A percentile compares a stretch with the other conserved stretches of the same genome.
Conservation (phyloP, 2,113 vertebrate genomes). For the Planiliza haematocheilus region DNA sequence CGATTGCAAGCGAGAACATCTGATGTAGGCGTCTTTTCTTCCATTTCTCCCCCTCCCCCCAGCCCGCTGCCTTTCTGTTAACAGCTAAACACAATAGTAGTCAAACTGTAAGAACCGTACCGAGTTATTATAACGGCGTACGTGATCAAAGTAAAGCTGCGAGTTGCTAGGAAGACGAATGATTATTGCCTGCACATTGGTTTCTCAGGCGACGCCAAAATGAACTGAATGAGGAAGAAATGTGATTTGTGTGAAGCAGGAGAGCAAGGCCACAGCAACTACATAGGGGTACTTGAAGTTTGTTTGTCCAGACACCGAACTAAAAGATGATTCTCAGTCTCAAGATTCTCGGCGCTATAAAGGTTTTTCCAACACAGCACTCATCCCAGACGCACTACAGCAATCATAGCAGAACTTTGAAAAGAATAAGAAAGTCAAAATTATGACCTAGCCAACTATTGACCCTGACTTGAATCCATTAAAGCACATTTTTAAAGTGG, state of each 20-base stretch:
- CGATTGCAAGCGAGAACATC: slow-evolving; percentile 26
- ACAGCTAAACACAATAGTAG: slow-evolving; percentile 12
- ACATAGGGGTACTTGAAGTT: no score
- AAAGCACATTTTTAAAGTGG: fast-evolving
- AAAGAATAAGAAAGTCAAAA: not conserved
- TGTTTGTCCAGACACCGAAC: no score
- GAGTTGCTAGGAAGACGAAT: no score
- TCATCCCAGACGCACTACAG: fast-evolving
- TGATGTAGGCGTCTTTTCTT: slow-evolving; percentile 20
- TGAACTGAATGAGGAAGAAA: no score
- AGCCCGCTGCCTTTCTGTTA: slow-evolving; percentile 3
- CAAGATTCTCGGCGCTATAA: not conserved
- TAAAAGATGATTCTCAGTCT: not conserved
- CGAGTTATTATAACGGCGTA: slow-evolving; percentile 8
- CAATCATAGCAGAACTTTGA: not conserved
- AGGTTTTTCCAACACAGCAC: not conserved
- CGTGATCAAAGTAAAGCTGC: slow-evolving; percentile 26
- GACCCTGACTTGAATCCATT: not conserved
- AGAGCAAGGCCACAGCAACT: no score
- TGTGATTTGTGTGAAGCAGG: no score
- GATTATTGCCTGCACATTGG: not conserved
- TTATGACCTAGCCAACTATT: not conserved
- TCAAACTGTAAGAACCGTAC: not conserved
- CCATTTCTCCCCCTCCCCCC: not conserved
- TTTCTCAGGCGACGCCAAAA: not conserved